A percentile compares a stretch with the other conserved stretches of the same genome.
phyloP scores from a whole-genome alignment of 2,113 vertebrate species.

The Mormyrus lacerda region DNA sequence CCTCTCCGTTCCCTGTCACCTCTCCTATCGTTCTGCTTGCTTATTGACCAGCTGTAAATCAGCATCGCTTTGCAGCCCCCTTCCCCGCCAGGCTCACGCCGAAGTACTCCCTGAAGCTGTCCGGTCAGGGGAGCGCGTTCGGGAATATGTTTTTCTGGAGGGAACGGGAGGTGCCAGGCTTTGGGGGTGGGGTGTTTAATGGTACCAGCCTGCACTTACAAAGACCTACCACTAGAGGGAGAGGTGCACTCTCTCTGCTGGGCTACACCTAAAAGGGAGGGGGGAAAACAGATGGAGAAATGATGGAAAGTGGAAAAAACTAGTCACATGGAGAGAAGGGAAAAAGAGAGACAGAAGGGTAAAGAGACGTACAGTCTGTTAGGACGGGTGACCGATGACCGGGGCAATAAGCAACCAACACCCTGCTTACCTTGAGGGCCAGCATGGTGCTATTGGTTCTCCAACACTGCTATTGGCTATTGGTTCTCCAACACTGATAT shows the following conservation, averaged over 20 bases:
- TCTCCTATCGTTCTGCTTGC: background rate
- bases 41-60: background rate
- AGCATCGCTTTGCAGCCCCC: background rate
- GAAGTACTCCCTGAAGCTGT: background rate
- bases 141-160: background rate
- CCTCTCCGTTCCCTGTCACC: background rate
- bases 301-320: background rate
- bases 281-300: conserved; percentile 20
- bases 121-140: background rate
- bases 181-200: background rate
- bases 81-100: background rate
- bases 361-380: background rate
- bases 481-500: background rate
- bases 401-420: background rate
- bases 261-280: conserved; percentile 16
- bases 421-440: background rate
- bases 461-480: background rate
- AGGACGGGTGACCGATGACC: background rate
- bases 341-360: background rate
- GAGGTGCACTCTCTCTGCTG: background rate
- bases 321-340: background rate
- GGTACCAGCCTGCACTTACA: background rate
- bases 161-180: too few species aligned
- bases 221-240: conserved; percentile 1
- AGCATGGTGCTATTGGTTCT: background rate